Conservation (phyloP, 2,113 vertebrate genomes). For the Agapornis roseicollis region DNA sequence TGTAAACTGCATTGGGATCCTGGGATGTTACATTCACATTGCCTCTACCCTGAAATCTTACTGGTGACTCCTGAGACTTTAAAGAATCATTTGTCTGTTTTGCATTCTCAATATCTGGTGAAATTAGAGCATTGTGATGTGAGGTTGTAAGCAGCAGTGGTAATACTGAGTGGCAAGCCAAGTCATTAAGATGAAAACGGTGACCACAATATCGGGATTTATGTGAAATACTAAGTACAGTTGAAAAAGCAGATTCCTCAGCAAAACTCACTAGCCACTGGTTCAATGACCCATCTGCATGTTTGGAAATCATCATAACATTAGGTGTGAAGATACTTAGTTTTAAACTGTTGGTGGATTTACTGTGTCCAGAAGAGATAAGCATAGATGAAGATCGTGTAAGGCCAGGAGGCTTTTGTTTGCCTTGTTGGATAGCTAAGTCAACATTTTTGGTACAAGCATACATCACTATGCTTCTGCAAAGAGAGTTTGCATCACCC, state of each 20-base stretch:
- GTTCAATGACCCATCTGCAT: slow-evolving; percentile 94
- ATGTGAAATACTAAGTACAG: slow-evolving; percentile 95
- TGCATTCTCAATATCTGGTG: slow-evolving; percentile 74
- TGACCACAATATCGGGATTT: slow-evolving; percentile 97
- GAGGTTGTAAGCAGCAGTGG: slow-evolving; percentile 95
- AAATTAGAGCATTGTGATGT: slow-evolving; percentile 91
- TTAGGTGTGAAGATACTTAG: slow-evolving; percentile 96
- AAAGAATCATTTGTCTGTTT: slow-evolving; percentile 36
- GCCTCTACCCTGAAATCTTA: slow-evolving; percentile 64
- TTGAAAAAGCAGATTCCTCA: slow-evolving; percentile 96
- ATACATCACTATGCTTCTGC: slow-evolving; percentile 96
- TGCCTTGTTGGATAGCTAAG: slow-evolving; percentile 93
- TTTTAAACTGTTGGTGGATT: slow-evolving; percentile 84
- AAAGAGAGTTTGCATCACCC: slow-evolving; percentile 94
- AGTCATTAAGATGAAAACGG: slow-evolving; percentile 96
- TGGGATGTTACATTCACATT: slow-evolving; percentile 75
- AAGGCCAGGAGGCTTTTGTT: slow-evolving; percentile 83
- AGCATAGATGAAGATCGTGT: slow-evolving; percentile 87
- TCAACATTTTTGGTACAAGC: slow-evolving; percentile 97
- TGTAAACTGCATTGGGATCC: slow-evolving; percentile 91
- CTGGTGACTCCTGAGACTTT: slow-evolving; percentile 44
- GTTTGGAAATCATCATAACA: slow-evolving; percentile 98
- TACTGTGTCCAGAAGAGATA: slow-evolving; percentile 82
- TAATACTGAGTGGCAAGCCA: slow-evolving; percentile 95
- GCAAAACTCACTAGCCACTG: slow-evolving; percentile 98